Base-by-base conservation (phyloP, 2,113 vertebrate species). In the Triplophysa tibetana region DNA sequence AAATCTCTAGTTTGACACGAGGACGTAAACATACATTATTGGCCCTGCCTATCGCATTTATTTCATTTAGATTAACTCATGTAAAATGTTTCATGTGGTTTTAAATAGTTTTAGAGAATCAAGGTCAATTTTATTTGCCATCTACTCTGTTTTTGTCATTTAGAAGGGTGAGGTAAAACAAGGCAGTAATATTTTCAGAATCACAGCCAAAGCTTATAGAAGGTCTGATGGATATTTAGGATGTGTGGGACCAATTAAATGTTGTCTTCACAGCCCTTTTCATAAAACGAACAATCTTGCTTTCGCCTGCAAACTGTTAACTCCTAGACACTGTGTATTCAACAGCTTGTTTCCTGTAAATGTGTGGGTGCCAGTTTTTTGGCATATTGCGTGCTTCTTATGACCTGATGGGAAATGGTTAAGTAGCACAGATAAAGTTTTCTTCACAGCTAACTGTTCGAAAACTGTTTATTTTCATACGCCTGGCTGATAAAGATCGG, bases 311-410 rank as follows among this genome's bases (percentile, higher is more conserved):
- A 61, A 74, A 74, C 29, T 56, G 69, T 54, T 7, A 70, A 70
- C 24, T 21, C 52, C 58, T 74, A 38, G 29, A 58, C 26, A 58
- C 70, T 58, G 29, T 33, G 14, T 43, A 17, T 74, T 61, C 70
- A 74, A 74, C 70, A 74, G 70, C 70, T 74, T 74, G 70, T 60
- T 60, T 48, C 50, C 61, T 69, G 54, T 45, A 79, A 83, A 74
- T 83, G 67, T 79, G 77, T 38, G 77, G 61, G 65, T 83, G 77
- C 62, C 77, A 70, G 66, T 41, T 80, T 65, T 73, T 80, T 80
- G 68, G 70, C 70, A 62, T 64, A 74, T 75, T 50, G 66, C 29
- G 48, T 33, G 29, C 62, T n/a, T 74, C 63, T 21, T 76, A 66
- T 63, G 50, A 68, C 41, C 67, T 56, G 60, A 77, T 24, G 21